A percentile compares a stretch with the other conserved stretches of the same genome.
phyloP scores from a whole-genome alignment of 2,113 vertebrate genomes.

The Coptodon rendalli region DNA sequence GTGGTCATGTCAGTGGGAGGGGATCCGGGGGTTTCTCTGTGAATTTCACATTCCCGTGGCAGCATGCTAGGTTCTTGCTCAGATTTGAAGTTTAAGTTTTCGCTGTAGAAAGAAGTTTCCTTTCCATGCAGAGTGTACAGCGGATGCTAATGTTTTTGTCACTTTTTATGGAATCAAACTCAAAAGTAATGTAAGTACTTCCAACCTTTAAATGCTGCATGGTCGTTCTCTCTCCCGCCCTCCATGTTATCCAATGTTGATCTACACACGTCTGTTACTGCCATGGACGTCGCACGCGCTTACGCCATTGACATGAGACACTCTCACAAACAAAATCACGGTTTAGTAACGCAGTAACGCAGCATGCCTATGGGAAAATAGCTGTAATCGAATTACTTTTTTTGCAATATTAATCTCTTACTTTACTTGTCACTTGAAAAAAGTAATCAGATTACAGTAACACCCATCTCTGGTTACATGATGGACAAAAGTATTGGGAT shows the following conservation, averaged over 20 bases:
- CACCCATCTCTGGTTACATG: neutral
- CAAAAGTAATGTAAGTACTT: neutral
- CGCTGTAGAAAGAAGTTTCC: neutral
- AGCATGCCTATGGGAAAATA: neutral
- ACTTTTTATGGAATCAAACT: neutral
- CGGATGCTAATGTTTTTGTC: neutral
- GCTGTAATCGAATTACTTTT: neutral
- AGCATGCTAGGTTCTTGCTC: neutral
- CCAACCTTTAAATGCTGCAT: neutral
- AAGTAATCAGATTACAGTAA: neutral
- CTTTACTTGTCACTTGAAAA: neutral
- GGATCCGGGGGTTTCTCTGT: neutral
- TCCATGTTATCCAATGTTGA: neutral
- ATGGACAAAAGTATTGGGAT: neutral
- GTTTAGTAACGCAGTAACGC: neutral
- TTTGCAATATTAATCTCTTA: neutral
- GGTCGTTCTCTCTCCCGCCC: neutral
- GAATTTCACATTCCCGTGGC: neutral
- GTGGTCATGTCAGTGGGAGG: neutral
- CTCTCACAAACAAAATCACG: neutral
- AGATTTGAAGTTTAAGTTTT: neutral
- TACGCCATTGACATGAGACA: neutral
- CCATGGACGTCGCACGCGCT: fast-evolving
- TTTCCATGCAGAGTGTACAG: neutral
- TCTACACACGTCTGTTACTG: neutral